A percentile compares a stretch with the other conserved stretches of the same genome.
phyloP scores from a whole-genome alignment of 2,113 vertebrate species.

The Zosterops borbonicus region DNA sequence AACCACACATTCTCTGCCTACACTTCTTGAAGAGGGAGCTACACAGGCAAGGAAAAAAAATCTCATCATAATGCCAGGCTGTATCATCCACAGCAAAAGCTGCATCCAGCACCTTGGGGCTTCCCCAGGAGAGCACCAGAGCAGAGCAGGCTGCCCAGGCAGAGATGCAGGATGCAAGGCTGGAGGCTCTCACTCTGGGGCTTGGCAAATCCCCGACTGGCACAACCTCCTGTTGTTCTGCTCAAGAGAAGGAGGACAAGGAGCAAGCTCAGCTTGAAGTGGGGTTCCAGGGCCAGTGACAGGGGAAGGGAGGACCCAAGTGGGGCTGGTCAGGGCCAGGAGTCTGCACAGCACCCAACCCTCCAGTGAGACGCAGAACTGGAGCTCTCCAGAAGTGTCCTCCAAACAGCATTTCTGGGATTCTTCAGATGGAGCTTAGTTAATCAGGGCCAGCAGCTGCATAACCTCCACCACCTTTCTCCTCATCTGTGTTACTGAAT shows the following conservation, averaged over 20 bases:
- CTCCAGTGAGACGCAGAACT: not conserved
- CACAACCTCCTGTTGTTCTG: not conserved
- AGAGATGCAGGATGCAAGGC: fast-evolving
- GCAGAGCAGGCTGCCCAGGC: not conserved
- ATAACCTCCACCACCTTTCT: fast-evolving
- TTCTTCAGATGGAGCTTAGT: not conserved
- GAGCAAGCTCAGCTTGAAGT: not conserved
- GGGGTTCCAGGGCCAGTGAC: not conserved
- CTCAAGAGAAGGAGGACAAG: fast-evolving
- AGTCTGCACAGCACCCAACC: not conserved
- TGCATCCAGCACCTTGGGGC: fast-evolving
- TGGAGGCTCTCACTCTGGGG: not conserved
- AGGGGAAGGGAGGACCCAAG: fast-evolving
- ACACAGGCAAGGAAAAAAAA: not conserved
- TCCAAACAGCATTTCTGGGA: not conserved
- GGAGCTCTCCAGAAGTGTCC: not conserved
- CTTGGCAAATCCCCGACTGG: not conserved
- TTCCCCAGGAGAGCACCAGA: not conserved
- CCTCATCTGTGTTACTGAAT: not conserved
- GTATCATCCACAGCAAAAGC: not conserved
- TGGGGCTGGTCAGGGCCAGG: not conserved
- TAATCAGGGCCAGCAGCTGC: not conserved
- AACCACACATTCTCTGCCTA: not conserved
- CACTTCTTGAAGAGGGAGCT: not conserved
- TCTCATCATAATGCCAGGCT: not conserved